These are phyloP conservation scores for Cinara cedri DNA, from an alignment of 2,888 invertebrate genomes.

Conservation along the genomic window DNA sequence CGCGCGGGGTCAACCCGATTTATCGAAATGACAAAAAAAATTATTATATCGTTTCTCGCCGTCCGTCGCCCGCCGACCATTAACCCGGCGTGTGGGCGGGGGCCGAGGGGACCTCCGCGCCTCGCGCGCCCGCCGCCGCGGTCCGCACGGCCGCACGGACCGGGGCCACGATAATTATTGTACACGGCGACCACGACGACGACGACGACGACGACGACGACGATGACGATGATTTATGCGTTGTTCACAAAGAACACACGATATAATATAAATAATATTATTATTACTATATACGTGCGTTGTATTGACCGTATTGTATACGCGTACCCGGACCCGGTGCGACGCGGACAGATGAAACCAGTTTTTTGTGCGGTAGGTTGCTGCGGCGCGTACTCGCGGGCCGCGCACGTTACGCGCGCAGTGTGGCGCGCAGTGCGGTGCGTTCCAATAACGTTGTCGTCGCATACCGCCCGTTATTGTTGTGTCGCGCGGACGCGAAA, in stretches of 20 bases:
- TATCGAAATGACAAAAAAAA: constrained; percentile 54
- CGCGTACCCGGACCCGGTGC: too few relatives aligned
- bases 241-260: constrained; percentile 29
- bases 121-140: neutral
- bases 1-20: constrained; percentile 23
- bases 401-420: too few relatives aligned
- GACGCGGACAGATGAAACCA: constrained; percentile 39
- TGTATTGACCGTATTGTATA: too few relatives aligned
- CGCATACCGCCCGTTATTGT: too few relatives aligned
- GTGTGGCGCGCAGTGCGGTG: too few relatives aligned
- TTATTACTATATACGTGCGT: too few relatives aligned
- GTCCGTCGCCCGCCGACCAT: constrained; percentile 46
- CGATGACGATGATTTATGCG: constrained; percentile 37
- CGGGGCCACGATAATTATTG: neutral
- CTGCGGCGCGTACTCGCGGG: too few relatives aligned
- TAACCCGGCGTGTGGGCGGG: too few relatives aligned
- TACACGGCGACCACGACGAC: constrained; percentile 1
- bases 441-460: too few relatives aligned
- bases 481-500: too few relatives aligned
- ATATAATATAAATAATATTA: too few relatives aligned
- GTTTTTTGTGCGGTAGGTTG: constrained; percentile 27
- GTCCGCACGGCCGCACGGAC: neutral
- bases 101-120: constrained; percentile 41
- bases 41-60: constrained; percentile 25
- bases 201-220: constrained; percentile 5